phyloP scores from a whole-genome alignment of 2,797 vertebrate genomes.

The Hybognathus amarus region DNA sequence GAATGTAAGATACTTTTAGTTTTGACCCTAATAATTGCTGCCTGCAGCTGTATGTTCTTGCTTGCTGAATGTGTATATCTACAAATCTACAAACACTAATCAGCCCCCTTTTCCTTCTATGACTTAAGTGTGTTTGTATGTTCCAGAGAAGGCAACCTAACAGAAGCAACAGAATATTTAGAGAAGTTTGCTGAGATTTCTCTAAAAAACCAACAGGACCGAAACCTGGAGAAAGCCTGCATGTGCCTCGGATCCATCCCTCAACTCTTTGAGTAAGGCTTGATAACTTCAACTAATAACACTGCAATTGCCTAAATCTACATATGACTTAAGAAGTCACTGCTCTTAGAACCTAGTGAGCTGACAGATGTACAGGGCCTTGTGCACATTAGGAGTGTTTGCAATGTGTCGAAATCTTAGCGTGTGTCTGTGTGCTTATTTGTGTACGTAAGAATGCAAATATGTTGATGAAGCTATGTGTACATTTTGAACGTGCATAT shows the following conservation, averaged over 20 bases:
- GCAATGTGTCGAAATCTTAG: not conserved
- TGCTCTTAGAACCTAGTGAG: not conserved
- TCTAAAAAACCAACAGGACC: slow-evolving; percentile 38
- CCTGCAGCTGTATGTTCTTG: not conserved
- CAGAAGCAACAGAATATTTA: slow-evolving; percentile 59
- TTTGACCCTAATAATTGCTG: not conserved
- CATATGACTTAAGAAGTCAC: not conserved
- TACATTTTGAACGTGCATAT: slow-evolving; percentile 77
- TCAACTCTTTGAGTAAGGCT: slow-evolving; percentile 59
- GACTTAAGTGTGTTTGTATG: slow-evolving; percentile 34
- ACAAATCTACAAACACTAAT: not conserved
- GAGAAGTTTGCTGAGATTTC: slow-evolving; percentile 62
- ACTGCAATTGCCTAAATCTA: not conserved
- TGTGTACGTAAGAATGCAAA: slow-evolving; percentile 72
- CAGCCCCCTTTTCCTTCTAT: not conserved
- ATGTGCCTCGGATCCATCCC: slow-evolving; percentile 63
- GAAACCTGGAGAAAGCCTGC: slow-evolving; percentile 57
- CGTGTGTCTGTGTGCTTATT: not conserved
- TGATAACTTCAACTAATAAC: not conserved
- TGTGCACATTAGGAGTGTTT: not conserved
- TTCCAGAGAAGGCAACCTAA: slow-evolving; percentile 64
- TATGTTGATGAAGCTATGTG: slow-evolving; percentile 70
- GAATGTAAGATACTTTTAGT: not conserved
- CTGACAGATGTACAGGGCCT: not conserved
- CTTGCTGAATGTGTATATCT: not conserved